These are phyloP conservation scores for Ellobium chinense DNA, from an alignment of 2,888 invertebrate genomes.

Conservation along the genomic window DNA sequence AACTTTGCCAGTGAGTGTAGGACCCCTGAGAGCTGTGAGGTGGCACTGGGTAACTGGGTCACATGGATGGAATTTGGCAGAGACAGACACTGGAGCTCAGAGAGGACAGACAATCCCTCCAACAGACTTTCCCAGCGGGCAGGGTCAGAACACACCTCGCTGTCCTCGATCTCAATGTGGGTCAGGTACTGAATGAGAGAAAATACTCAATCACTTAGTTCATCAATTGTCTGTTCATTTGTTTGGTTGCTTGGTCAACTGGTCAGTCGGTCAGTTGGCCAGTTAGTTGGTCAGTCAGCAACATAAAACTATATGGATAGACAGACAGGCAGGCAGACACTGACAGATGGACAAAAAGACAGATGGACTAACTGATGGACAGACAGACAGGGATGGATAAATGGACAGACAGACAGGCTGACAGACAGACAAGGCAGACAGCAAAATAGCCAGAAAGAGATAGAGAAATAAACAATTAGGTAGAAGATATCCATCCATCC, in stretches of 20 bases:
- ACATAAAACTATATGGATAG: background rate
- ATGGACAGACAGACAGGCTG: too few species aligned
- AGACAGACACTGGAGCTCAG: slow-evolving; percentile 63
- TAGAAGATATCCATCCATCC: too few species aligned
- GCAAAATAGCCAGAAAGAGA: too few species aligned
- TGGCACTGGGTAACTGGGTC: slow-evolving; percentile 32
- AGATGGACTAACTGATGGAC: too few species aligned
- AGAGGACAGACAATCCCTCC: slow-evolving; percentile 59
- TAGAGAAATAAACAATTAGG: too few species aligned
- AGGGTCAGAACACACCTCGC: slow-evolving; percentile 57
- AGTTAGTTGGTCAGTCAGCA: background rate
- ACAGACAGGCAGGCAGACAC: too few species aligned
- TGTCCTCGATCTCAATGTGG: slow-evolving; percentile 69
- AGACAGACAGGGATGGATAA: too few species aligned
- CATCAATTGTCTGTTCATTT: background rate
- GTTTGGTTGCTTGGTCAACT: background rate
- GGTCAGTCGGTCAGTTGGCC: background rate
- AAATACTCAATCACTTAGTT: background rate
- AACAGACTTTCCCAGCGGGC: slow-evolving; percentile 55
- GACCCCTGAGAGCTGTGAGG: background rate
- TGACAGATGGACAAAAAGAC: too few species aligned
- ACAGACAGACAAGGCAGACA: too few species aligned
- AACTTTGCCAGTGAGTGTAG: slow-evolving; percentile 14
- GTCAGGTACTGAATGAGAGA: slow-evolving; percentile 68
- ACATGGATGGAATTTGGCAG: slow-evolving; percentile 68